Percentiles rank a stretch among this genome's conserved stretches.
Conservation (phyloP, 2,797 vertebrate species). For the Tenualosa thibaudeaui region DNA sequence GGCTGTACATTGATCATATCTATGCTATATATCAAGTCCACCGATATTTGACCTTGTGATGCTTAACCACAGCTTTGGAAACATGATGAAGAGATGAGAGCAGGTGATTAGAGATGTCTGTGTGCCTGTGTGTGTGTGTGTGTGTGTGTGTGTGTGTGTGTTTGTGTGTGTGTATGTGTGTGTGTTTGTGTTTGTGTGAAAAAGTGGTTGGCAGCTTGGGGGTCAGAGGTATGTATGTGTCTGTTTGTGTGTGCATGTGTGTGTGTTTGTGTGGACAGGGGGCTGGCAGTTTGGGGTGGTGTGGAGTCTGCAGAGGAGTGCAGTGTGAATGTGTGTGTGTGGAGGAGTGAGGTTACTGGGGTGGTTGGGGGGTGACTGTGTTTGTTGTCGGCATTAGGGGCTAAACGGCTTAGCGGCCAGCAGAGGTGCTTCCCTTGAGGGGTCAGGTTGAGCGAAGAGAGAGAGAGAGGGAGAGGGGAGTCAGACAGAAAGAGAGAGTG, state of each 20-base stretch:
- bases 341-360: neutral
- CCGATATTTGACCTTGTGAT: neutral
- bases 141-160: neutral
- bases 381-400: constrained; percentile 57
- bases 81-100: no score
- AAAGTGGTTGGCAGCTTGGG: no score
- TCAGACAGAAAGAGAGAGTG: neutral
- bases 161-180: neutral
- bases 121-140: neutral
- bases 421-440: constrained; percentile 71
- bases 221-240: neutral
- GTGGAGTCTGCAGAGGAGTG: no score
- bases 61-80: no score
- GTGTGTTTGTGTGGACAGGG: neutral
- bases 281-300: neutral
- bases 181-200: neutral
- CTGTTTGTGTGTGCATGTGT: constrained; percentile 1
- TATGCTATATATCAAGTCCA: neutral
- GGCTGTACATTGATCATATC: neutral
- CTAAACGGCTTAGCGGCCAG: constrained; percentile 75
- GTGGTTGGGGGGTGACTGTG: neutral
- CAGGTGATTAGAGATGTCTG: neutral
- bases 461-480: constrained; percentile 39
- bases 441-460: constrained; percentile 59
- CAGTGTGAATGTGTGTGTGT: neutral